Evolutionary conservation across 2,888 invertebrate genomes (phyloP).

Genomic region (Craniophora ligustri): DNA sequence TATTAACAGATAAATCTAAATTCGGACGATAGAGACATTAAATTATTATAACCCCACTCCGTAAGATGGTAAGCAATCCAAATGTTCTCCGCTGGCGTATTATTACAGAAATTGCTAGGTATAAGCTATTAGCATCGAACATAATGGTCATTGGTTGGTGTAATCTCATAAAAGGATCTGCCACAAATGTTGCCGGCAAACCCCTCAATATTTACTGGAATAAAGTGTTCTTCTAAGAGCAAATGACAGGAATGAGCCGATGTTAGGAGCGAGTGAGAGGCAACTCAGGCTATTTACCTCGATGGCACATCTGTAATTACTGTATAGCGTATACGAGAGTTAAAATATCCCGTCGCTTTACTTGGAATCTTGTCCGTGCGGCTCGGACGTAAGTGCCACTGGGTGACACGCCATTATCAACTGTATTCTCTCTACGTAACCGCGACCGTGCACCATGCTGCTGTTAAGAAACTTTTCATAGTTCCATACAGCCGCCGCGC

Average conservation of each 20-base stretch:
- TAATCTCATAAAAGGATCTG: conserved; percentile 72
- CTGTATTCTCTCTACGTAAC: conserved; percentile 62
- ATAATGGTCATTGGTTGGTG: conserved; percentile 67
- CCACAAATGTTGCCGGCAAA: conserved; percentile 58
- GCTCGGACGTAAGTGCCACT: conserved; percentile 65
- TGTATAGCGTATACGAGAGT: conserved; percentile 75
- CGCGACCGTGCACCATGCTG: conserved; percentile 30
- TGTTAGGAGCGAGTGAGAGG: conserved; percentile 68
- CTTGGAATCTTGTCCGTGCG: conserved; percentile 68
- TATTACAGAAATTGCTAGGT: conserved; percentile 71
- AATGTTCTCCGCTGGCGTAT: conserved; percentile 47
- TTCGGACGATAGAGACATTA: conserved; percentile 67
- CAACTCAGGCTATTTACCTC: conserved; percentile 79
- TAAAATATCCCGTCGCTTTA: conserved; percentile 80
- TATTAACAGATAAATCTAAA: conserved; percentile 55
- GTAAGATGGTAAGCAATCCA: conserved; percentile 46
- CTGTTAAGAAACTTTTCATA: conserved; percentile 45
- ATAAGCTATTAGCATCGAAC: conserved; percentile 71
- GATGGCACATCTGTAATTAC: conserved; percentile 84
- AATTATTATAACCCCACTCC: conserved; percentile 51
- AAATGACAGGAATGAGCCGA: conserved; percentile 78
- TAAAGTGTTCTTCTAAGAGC: conserved; percentile 75
- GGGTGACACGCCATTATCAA: conserved; percentile 65
- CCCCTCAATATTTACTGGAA: conserved; percentile 72
- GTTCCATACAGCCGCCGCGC: conserved; percentile 40